Evolutionary conservation across 2,888 invertebrate species (phyloP).

Genomic region (Cephus sareptanus): DNA sequence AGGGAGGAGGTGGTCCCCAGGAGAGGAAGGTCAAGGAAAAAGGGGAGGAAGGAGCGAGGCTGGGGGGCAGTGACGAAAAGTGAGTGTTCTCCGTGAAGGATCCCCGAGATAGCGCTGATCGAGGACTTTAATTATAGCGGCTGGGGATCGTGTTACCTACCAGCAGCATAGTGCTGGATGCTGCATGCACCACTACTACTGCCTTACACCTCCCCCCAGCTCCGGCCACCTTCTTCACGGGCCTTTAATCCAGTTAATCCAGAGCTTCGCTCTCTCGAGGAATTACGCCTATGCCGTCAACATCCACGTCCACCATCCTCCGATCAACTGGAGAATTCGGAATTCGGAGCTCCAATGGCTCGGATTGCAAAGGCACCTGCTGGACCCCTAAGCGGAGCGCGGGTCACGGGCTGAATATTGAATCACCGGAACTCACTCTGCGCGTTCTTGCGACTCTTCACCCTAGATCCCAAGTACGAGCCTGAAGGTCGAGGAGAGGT

Average conservation of each 20-base stretch:
- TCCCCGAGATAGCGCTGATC: constrained; percentile 44
- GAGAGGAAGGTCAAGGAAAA: neutral
- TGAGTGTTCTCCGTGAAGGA: constrained; percentile 32
- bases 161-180: neutral
- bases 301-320: too few relatives aligned
- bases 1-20: too few relatives aligned
- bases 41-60: neutral
- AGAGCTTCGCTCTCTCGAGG: too few relatives aligned
- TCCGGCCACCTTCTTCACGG: neutral
- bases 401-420: too few relatives aligned
- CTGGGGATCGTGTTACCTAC: constrained; percentile 37
- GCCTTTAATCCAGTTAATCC: too few relatives aligned
- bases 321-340: too few relatives aligned
- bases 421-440: neutral
- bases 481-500: neutral
- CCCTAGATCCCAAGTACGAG: neutral
- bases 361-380: too few relatives aligned
- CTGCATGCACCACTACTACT: neutral
- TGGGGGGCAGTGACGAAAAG: constrained; percentile 40
- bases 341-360: too few relatives aligned
- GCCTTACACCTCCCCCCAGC: neutral
- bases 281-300: too few relatives aligned
- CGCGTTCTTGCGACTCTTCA: neutral
- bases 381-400: too few relatives aligned
- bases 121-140: constrained; percentile 47